Base-by-base conservation (phyloP, 2,888 invertebrate species). In the Chirona hameri region DNA sequence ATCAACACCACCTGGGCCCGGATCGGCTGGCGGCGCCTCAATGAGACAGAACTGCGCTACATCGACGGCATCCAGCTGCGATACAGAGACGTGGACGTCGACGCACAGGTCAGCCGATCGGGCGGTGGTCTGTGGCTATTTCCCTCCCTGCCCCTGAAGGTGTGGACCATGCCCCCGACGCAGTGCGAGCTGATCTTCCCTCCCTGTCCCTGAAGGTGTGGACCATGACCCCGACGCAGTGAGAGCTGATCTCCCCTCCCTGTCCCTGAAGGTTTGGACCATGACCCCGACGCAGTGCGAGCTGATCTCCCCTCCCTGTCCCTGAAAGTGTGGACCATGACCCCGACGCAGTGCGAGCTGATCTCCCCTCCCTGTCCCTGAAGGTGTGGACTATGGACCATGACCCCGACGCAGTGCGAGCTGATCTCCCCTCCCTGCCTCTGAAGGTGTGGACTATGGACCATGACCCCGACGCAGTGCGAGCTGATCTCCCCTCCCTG, bases 21-120 rank as follows among this genome's bases (percentile, higher is more conserved):
- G 82, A 90, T 96, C 1, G 92, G 90, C 81, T 97, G 96, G 96
- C 91, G 94, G 86, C 93, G 93, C 86, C 93, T 96, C 86, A 91
- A 91, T 0, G 93, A 94, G 83, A 92, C 93, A 79, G 96, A 96
- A 87, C 88, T 95, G 85, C 93, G 93, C 86, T 94, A 93, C 86
- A 94, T 96, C 83, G 96, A 97, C 86, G 96, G 95, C 0, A 92
- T 96, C 79, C 96, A 96, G 88, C 89, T 97, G 85, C 92, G 95
- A 85, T 96, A 94, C 88, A 94, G 94, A 86, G 94, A 94, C 87
- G 91, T 93, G 15, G 93, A 93, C n/a, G 60, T 65, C 81, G 24
- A 84, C 84, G 57, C 85, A 10, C 84, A 94, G 86, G 88, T 88
- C 84, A 83, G 83, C 55, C 39, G 39, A 7, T 39, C 7, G 39